phyloP scores from a whole-genome alignment of 1,140 invertebrate species.

The Caenorhabditis elegans region DNA sequence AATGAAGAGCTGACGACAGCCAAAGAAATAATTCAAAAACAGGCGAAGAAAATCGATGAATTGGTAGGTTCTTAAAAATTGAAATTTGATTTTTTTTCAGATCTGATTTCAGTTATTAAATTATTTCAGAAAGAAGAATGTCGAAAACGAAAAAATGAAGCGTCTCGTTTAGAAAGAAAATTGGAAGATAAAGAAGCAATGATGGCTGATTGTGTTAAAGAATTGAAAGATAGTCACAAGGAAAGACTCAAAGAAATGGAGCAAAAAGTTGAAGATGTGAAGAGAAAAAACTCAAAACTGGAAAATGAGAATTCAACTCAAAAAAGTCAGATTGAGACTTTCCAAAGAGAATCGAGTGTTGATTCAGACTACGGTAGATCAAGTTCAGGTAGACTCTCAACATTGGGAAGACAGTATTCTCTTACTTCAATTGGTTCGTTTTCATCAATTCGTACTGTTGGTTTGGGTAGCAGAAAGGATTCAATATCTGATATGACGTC shows the following conservation, averaged over 20 bases:
- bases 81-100: not conserved
- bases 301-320: conserved; percentile 54
- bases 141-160: conserved; percentile 50
- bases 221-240: conserved; percentile 57
- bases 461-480: conserved; percentile 35
- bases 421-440: conserved; percentile 36
- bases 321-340: conserved; percentile 50
- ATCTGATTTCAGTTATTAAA: not conserved
- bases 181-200: conserved; percentile 59
- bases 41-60: conserved; percentile 50
- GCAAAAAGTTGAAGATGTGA: conserved; percentile 53
- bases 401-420: conserved; percentile 40
- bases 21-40: conserved; percentile 53
- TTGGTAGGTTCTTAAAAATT: conserved; percentile 42
- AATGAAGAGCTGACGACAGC: conserved; percentile 51
- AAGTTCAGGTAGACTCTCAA: not conserved
- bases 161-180: conserved; percentile 54
- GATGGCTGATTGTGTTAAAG: conserved; percentile 59
- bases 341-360: conserved; percentile 40
- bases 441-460: conserved; percentile 35
- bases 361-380: conserved; percentile 44
- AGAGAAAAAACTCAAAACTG: conserved; percentile 53
- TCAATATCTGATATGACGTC: conserved; percentile 28
- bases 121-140: conserved; percentile 57
- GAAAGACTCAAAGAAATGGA: conserved; percentile 53